Evolutionary conservation across 2,797 vertebrate species (phyloP), one percentile per base, ranked within the genome.

Genomic region (Vipera latastei): DNA sequence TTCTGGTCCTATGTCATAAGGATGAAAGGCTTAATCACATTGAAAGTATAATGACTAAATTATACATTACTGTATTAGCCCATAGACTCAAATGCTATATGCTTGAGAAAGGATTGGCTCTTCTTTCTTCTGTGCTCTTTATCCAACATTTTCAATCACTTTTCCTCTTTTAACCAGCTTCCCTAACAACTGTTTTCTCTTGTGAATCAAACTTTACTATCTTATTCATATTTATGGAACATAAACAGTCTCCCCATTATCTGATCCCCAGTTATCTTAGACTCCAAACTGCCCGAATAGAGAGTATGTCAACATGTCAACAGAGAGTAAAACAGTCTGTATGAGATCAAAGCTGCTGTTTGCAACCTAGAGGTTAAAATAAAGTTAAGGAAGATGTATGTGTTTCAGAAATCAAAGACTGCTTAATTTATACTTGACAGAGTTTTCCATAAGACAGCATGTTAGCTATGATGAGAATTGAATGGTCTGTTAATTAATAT

Each of bases 21-120:
- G 94, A 95, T 95, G 94, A 94, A 93, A 96, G 89, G 93, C 94
- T 86, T 94, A 95, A 92, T 95, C 94, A 96, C 69, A 96, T 93
- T 16, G 94, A 96, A 95, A 94, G 93, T 95, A 73, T 90, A 96
- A 92, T 89, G 94, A 94, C 25, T 96, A 96, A 97, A 97, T 38
- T 38, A 95, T 92, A 96, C 95, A 97, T 96, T 96, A 97, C 93
- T 94, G 87, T 92, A 95, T 92, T 94, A 92, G 88, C 94, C 93
- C 91, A 65, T 65, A 20, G 48, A 32, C 32, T 69, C 48, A n/a
- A 48, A 22, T 55, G 55, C 32, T 53, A 69, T 69, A 11, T 53
- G 32, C 63, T 20, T n/a, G 53, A 69, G 44, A 18, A n/a, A 51
- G 44, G 4, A 65, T 5, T 65, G 48, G 88, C 11, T 13, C 59